These are phyloP conservation scores for Pyralis farinalis DNA, from an alignment of 2,888 invertebrate genomes.

Conservation along the genomic window DNA sequence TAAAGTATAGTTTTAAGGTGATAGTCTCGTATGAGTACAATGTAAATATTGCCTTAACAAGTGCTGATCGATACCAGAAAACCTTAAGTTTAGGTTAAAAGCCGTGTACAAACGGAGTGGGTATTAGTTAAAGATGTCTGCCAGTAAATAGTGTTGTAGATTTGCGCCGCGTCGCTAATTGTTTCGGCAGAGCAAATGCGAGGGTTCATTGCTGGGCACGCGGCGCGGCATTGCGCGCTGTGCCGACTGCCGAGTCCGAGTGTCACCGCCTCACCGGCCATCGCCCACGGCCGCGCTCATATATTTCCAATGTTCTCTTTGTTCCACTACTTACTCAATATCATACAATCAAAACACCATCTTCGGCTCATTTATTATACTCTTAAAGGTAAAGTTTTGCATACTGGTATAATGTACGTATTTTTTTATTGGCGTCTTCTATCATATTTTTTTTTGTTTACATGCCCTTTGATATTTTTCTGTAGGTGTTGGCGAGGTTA, in stretches of 20 bases:
- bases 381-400: constrained; percentile 2
- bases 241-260: constrained; percentile 35
- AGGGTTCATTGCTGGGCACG: constrained; percentile 73
- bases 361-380: constrained; percentile 1
- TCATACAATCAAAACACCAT: background rate
- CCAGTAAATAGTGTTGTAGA: constrained; percentile 44
- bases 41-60: background rate
- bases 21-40: background rate
- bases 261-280: constrained; percentile 33
- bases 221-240: constrained; percentile 37
- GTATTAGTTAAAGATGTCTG: constrained; percentile 11
- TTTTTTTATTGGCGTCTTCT: no score
- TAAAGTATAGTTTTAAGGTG: no score
- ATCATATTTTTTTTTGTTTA: no score
- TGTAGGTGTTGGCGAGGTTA: no score
- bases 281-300: constrained; percentile 37
- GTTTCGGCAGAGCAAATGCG: constrained; percentile 72
- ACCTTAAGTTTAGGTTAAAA: background rate
- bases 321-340: background rate
- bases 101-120: background rate
- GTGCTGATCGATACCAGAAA: background rate
- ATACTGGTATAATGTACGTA: no score
- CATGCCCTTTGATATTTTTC: no score
- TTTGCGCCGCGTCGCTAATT: constrained; percentile 65
- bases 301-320: constrained; percentile 11